Percentiles rank a stretch among this genome's conserved stretches.
Conservation (phyloP, 2,797 vertebrate genomes). For the Lutjanus campechanus region DNA sequence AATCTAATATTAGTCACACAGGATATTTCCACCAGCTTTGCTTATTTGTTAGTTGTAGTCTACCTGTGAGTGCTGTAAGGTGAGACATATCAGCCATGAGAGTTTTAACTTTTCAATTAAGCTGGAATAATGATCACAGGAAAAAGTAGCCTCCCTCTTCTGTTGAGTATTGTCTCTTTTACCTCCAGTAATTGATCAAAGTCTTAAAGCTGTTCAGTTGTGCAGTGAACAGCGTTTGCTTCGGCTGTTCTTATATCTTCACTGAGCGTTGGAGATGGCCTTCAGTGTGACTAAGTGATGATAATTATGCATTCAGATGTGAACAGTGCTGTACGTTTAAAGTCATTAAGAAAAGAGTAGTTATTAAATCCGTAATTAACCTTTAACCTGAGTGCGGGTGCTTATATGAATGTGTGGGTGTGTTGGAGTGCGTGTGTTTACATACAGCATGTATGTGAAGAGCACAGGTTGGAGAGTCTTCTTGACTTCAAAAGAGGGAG, state of each 20-base stretch:
- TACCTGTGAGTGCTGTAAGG: neutral
- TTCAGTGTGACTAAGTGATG: conserved; percentile 92
- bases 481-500: neutral
- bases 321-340: conserved; percentile 93
- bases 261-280: conserved; percentile 77
- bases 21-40: too few species aligned
- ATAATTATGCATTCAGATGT: conserved; percentile 93
- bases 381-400: conserved; percentile 83
- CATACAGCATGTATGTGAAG: conserved; percentile 9
- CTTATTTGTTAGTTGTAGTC: too few species aligned
- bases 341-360: conserved; percentile 94
- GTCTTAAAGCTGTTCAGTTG: conserved; percentile 23
- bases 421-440: conserved; percentile 25
- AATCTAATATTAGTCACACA: too few species aligned
- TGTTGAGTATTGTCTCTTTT: neutral
- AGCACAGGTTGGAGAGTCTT: conserved; percentile 12
- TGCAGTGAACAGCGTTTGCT: conserved; percentile 4
- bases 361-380: conserved; percentile 96
- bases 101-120: neutral
- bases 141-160: neutral
- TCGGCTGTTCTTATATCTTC: neutral
- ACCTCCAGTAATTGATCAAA: conserved; percentile 40
- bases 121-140: neutral
- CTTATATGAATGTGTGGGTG: conserved; percentile 18
- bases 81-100: neutral